Evolutionary conservation across 2,888 invertebrate species (phyloP).

Genomic region (Microctonus aethiopoides): DNA sequence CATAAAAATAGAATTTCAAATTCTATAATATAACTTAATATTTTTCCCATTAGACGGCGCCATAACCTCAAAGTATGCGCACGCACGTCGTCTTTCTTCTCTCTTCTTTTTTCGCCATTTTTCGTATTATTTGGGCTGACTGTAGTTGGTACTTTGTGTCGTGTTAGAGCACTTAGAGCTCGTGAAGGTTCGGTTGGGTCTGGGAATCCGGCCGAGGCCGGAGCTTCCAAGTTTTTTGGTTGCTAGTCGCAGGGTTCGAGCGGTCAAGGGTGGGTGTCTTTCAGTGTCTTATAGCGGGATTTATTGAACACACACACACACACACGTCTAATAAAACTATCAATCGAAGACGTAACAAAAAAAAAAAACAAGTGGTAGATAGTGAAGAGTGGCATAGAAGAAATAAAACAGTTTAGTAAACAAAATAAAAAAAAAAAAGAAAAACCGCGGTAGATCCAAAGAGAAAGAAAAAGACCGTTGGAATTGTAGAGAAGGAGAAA

Average conservation of each 20-base stretch:
- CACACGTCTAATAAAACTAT: background rate
- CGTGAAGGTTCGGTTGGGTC: slow-evolving; percentile 48
- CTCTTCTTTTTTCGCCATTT: no score
- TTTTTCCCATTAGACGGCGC: background rate
- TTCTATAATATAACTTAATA: background rate
- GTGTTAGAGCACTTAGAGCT: slow-evolving; percentile 41
- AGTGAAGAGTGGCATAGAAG: background rate
- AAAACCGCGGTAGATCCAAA: background rate
- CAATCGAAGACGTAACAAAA: slow-evolving; percentile 6
- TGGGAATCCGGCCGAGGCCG: slow-evolving; percentile 54
- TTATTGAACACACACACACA: slow-evolving; percentile 9
- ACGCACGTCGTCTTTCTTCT: no score
- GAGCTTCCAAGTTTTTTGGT: slow-evolving; percentile 50
- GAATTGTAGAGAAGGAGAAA: background rate
- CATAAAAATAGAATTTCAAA: no score
- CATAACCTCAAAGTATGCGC: background rate
- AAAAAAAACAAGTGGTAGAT: background rate
- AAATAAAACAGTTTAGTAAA: background rate
- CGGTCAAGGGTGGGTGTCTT: slow-evolving; percentile 45
- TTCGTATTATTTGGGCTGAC: slow-evolving; percentile 37
- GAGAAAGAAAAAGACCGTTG: background rate
- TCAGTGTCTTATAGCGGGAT: slow-evolving; percentile 39
- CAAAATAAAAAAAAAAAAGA: no score
- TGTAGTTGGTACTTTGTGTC: no score
- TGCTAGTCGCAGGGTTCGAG: slow-evolving; percentile 50